Evolutionary conservation across 2,797 vertebrate genomes (phyloP), one percentile per base, ranked within the genome.

Genomic region (Pseudochromis fuscus): DNA sequence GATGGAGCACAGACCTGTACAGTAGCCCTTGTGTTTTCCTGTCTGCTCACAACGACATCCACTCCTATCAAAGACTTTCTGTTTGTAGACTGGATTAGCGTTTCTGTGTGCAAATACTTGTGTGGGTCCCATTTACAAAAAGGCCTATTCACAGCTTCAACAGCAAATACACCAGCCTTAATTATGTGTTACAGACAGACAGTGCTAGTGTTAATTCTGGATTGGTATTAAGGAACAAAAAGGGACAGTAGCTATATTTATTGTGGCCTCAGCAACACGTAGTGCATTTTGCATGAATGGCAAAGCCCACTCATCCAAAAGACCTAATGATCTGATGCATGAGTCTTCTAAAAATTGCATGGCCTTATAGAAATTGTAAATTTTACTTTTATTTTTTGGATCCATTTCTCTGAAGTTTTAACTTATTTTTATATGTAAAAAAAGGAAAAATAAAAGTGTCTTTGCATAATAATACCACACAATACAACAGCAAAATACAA

Each of bases 361-460:
- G 93, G 91, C 90, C 91, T 94, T 94, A 89, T 87, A 88, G 70
- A 82, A 91, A 79, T 82, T 93, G 87, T 86, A 88, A 86, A 92
- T 91, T 80, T 72, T 82, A 78, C 64, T 87, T 88, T 88, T 85
- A 86, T 88, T 82, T 90, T 89, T 67, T 79, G 65, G 73, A 85
- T 88, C 77, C 53, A 76, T 86, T 90, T 90, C 58, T 86, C 77
- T 86, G 89, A 86, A 77, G 81, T 85, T 89, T 83, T 88, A 90
- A 91, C 85, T 90, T 93, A 92, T 95, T 94, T 94, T 94, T 94
- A 64, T 93, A 94, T 80, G 86, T 90, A 91, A 93, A 90, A 77
- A 81, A 81, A 71, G 13, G 18, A 80, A 84, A 86, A 87, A 83
- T 53, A 82, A 8, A 91, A 78, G 52, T 84, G 79, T 89, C 82